phyloP scores from a whole-genome alignment of 1,140 invertebrate genomes.

The Saccostrea echinata region DNA sequence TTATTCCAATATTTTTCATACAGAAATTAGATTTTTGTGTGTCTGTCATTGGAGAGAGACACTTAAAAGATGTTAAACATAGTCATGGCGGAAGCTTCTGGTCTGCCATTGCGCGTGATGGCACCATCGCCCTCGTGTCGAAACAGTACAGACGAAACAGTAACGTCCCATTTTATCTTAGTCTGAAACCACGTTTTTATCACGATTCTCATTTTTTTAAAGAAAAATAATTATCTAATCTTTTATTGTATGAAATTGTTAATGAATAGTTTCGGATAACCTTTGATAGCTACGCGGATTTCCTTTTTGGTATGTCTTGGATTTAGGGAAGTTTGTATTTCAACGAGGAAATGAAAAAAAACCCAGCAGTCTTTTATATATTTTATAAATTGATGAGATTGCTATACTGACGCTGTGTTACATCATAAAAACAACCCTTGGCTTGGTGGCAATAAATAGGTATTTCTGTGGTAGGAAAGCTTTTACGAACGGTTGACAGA shows the following conservation, averaged over 20 bases:
- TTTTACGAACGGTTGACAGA: not conserved
- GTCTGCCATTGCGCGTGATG: conserved; percentile 25
- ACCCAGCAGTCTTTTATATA: not conserved
- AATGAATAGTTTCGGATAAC: not conserved
- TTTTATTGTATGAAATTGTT: conserved; percentile 13
- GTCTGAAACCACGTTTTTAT: conserved; percentile 20
- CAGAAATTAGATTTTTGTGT: conserved; percentile 31
- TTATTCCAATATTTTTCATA: conserved; percentile 25
- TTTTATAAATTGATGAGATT: not conserved
- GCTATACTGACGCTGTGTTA: not conserved
- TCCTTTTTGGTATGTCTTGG: not conserved
- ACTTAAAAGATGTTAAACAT: conserved; percentile 1
- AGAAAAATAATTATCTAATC: too few relatives aligned
- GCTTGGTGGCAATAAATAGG: not conserved
- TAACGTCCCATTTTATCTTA: conserved; percentile 8
- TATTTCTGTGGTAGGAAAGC: not conserved
- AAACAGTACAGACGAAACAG: not conserved
- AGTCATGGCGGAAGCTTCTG: conserved; percentile 5
- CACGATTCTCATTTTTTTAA: not conserved
- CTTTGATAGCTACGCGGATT: not conserved
- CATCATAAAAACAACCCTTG: not conserved
- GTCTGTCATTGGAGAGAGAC: not conserved
- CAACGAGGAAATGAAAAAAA: not conserved
- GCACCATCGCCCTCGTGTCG: conserved; percentile 9
- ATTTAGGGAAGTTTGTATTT: not conserved